Evolutionary conservation across 2,797 vertebrate species (phyloP), one percentile per base, ranked within the genome.

Genomic region (Trichosurus vulpecula): DNA sequence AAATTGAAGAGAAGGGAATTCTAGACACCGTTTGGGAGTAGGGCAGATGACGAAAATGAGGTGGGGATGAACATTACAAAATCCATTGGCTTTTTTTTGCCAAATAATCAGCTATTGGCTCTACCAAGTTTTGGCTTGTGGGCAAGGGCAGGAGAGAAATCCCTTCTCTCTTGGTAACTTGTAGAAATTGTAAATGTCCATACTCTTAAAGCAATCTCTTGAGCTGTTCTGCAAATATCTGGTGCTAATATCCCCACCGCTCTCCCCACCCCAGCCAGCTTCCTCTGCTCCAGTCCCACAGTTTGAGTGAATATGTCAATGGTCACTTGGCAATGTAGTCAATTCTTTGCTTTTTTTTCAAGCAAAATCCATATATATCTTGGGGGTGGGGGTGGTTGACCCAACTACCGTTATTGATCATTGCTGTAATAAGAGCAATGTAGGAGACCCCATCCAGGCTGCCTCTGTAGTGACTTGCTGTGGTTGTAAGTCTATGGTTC

Each of bases 201-300:
- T 5, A 66, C 54, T 81, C 94, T 94, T 58, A 53, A 55, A 52
- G 92, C 9, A 5, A 6, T 92, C 94, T 94, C 61, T 41, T 61
- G 0, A 96, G 97, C 98, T 98, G 96, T 96, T 96, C 89, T 98
- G 98, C 98, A 96, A 92, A 97, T 97, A 98, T 96, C 96, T 98
- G 98, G 97, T 97, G 98, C 98, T 97, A 96, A 97, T 90, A 41
- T 51, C 95, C 97, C 92, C 6, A 90, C 95, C 51, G 6, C 94
- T 74, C 94, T 66, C 31, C 90, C 55, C 51, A 94, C 90, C 89
- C 54, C 0, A 89, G 1, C 96, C 92, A 25, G 1, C 22, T 87
- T 87, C 74, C 10, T 11, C 22, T 27, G 41, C 41, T 87, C 66
- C 4, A 87, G 94, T 90, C 91, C 95, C 52, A 19, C 54, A n/a